A percentile compares a stretch with the other conserved stretches of the same genome.
Conservation (phyloP, 2,888 invertebrate genomes). For the Diogma glabrata region DNA sequence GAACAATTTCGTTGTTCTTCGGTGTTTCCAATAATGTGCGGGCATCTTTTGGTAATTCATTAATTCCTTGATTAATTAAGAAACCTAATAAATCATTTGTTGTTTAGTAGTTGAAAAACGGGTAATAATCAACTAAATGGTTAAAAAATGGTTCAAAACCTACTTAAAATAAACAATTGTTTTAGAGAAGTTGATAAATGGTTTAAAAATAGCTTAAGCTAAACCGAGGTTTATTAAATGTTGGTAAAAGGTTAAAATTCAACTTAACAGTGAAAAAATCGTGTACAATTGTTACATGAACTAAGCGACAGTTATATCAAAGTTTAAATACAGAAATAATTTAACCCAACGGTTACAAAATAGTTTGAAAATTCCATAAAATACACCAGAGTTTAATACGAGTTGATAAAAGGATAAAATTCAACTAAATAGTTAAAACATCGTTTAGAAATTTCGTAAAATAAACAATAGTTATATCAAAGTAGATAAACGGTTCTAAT, state of each 20-base stretch:
- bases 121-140: too few species aligned
- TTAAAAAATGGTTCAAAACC: background rate
- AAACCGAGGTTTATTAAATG: background rate
- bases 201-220: background rate
- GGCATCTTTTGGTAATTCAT: background rate
- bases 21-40: background rate
- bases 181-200: background rate
- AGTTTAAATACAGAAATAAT: background rate
- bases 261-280: too few species aligned
- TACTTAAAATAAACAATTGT: background rate
- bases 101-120: background rate
- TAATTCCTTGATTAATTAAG: background rate
- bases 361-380: background rate
- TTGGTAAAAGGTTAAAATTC: background rate
- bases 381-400: background rate
- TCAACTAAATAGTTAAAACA: too few species aligned
- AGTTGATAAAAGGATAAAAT: background rate
- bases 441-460: background rate
- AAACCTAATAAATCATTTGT: background rate
- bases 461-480: background rate
- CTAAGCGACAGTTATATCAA: too few species aligned
- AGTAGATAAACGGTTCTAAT: background rate
- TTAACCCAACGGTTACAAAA: background rate
- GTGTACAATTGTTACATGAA: too few species aligned
- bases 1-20: background rate